phyloP scores from a whole-genome alignment of 2,113 vertebrate species.

The Lagopus leucura region DNA sequence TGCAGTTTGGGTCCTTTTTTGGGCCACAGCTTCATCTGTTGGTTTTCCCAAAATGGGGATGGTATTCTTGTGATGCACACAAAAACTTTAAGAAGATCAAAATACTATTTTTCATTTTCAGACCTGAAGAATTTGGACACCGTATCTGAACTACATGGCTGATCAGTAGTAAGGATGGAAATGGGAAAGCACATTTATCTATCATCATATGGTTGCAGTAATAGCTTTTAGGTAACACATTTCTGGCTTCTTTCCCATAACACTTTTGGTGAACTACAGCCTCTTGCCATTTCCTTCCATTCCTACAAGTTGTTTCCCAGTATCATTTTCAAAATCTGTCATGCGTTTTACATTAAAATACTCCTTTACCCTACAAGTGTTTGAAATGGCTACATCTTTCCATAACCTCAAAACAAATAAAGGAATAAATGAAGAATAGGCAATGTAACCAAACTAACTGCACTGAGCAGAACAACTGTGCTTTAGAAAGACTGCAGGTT shows the following conservation, averaged over 20 bases:
- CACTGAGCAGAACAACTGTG: not conserved
- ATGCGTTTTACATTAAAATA: not conserved
- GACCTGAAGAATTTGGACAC: not conserved
- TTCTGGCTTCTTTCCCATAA: not conserved
- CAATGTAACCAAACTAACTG: not conserved
- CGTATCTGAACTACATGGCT: not conserved
- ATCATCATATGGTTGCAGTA: not conserved
- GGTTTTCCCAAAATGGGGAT: conserved; percentile 20
- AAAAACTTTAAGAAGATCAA: not conserved
- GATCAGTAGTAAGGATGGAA: not conserved
- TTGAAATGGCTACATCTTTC: not conserved
- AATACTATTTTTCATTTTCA: not conserved
- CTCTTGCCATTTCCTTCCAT: not conserved
- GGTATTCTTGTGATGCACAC: not conserved
- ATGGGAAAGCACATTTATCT: not conserved
- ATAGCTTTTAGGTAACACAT: not conserved
- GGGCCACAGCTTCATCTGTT: not conserved
- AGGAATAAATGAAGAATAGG: not conserved
- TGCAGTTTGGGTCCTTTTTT: conserved; percentile 38
- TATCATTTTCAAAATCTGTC: not conserved
- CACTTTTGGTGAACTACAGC: not conserved
- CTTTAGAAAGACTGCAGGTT: not conserved
- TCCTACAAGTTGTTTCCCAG: not conserved
- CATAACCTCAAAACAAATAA: not conserved
- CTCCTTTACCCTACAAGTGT: not conserved